A percentile compares a stretch with the other conserved stretches of the same genome.
These are phyloP conservation scores for Diploscapter pachys DNA, from an alignment of 1,140 invertebrate species.

Conservation along the genomic window DNA sequence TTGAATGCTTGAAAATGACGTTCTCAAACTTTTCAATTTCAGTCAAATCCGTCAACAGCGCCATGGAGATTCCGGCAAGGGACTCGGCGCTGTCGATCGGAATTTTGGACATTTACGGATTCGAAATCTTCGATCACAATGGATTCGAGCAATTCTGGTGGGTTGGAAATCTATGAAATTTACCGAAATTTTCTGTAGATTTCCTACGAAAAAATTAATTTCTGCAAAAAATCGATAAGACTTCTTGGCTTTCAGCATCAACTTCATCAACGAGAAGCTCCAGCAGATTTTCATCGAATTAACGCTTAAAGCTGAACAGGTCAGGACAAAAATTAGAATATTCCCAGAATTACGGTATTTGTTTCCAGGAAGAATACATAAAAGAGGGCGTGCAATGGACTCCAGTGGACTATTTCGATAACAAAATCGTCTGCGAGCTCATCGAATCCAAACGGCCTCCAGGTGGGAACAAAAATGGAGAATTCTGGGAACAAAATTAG, in stretches of 20 bases:
- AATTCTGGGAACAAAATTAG: slow-evolving; percentile 47
- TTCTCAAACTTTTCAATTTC: slow-evolving; percentile 14
- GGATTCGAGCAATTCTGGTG: slow-evolving; percentile 63
- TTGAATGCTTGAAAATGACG: no score
- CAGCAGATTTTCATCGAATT: slow-evolving; percentile 76
- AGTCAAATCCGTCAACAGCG: slow-evolving; percentile 50
- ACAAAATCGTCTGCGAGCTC: slow-evolving; percentile 72
- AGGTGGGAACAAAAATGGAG: slow-evolving; percentile 58
- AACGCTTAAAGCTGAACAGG: slow-evolving; percentile 72
- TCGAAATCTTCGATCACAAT: slow-evolving; percentile 70
- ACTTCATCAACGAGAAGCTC: slow-evolving; percentile 84
- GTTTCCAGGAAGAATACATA: slow-evolving; percentile 68
- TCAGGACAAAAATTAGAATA: no score
- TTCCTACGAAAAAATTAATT: no score
- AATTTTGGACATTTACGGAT: slow-evolving; percentile 71
- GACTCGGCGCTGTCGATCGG: slow-evolving; percentile 59
- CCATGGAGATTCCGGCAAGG: slow-evolving; percentile 45
- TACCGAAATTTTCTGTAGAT: slow-evolving; percentile 44
- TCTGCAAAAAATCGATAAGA: no score
- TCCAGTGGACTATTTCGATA: slow-evolving; percentile 75
- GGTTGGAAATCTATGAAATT: not conserved
- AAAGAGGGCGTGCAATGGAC: slow-evolving; percentile 73
- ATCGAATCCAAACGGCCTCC: slow-evolving; percentile 64
- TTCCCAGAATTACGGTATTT: no score
- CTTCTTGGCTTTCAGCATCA: slow-evolving; percentile 74